Evolutionary conservation across 2,888 invertebrate genomes (phyloP).

Genomic region (Drosophila gaucha): DNA sequence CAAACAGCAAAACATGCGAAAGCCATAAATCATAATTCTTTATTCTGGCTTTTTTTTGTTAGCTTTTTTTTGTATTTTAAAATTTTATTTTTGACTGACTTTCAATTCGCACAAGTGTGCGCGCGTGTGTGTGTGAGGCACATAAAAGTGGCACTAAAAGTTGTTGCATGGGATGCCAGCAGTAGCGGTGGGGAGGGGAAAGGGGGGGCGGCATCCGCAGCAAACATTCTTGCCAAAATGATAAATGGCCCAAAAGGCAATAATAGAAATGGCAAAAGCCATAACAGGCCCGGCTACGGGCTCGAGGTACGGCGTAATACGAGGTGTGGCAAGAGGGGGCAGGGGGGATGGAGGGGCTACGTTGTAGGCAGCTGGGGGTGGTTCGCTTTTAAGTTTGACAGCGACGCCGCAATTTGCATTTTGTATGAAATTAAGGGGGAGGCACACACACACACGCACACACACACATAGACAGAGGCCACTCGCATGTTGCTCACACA

Average conservation of each 20-base stretch:
- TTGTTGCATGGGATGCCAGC: slow-evolving; percentile 20
- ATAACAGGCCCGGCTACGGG: slow-evolving; percentile 17
- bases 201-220: slow-evolving; percentile 10
- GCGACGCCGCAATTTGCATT: slow-evolving; percentile 62
- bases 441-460: neutral
- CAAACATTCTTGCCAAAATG: slow-evolving; percentile 71
- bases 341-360: neutral
- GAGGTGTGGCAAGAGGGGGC: neutral
- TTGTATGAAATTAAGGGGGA: slow-evolving; percentile 33
- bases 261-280: slow-evolving; percentile 54
- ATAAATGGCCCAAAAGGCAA: slow-evolving; percentile 68
- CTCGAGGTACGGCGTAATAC: neutral
- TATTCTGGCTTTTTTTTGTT: slow-evolving; percentile 65
- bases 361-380: slow-evolving; percentile 20
- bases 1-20: slow-evolving; percentile 66
- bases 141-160: slow-evolving; percentile 67
- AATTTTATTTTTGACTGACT: slow-evolving; percentile 55
- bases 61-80: slow-evolving; percentile 17
- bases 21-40: slow-evolving; percentile 79
- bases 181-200: neutral
- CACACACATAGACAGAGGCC: neutral
- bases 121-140: slow-evolving; percentile 30
- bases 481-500: neutral
- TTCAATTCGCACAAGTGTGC: slow-evolving; percentile 62
- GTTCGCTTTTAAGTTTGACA: slow-evolving; percentile 58